These are phyloP conservation scores for Eupithecia exiguata DNA, from an alignment of 2,888 invertebrate species.

Conservation along the genomic window DNA sequence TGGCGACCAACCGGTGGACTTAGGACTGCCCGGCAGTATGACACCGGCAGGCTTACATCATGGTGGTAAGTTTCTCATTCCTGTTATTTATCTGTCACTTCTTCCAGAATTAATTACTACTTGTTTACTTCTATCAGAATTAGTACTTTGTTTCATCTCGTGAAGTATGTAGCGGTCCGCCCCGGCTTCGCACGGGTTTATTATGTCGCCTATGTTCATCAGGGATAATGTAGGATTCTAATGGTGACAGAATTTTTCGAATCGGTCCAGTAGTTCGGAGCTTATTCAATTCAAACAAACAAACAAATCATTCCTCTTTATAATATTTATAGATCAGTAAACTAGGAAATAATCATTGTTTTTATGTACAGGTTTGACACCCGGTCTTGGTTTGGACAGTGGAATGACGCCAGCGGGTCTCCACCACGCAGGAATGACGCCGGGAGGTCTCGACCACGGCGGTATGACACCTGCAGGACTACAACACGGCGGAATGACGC, in stretches of 20 bases:
- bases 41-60: constrained; percentile 57
- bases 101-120: background rate
- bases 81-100: background rate
- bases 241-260: too few relatives aligned
- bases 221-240: too few relatives aligned
- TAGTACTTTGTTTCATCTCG: background rate
- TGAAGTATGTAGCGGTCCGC: background rate
- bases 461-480: constrained; percentile 59
- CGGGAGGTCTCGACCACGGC: constrained; percentile 57
- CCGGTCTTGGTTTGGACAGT: constrained; percentile 60
- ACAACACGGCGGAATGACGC: constrained; percentile 54
- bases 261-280: too few relatives aligned
- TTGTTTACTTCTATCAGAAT: background rate
- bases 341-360: background rate
- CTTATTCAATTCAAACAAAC: too few relatives aligned
- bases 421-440: constrained; percentile 65
- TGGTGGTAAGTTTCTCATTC: constrained; percentile 37
- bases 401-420: constrained; percentile 60
- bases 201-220: too few relatives aligned
- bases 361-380: constrained; percentile 45
- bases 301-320: too few relatives aligned
- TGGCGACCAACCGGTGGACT: constrained; percentile 48
- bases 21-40: constrained; percentile 50
- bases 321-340: too few relatives aligned
- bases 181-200: too few relatives aligned